phyloP scores from a whole-genome alignment of 2,888 invertebrate species.

The Metalampra italica region DNA sequence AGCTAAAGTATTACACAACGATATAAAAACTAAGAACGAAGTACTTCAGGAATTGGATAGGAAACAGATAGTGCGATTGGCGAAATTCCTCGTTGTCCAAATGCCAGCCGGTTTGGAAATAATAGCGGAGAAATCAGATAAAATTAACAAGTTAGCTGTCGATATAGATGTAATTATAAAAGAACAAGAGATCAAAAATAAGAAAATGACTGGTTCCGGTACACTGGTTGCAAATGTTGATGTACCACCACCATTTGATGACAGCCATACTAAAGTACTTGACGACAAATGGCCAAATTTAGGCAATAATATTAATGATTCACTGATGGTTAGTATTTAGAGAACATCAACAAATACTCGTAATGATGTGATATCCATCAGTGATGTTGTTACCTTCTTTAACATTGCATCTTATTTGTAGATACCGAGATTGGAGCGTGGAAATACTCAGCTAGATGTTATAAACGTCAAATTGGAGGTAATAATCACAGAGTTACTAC shows the following conservation, averaged over 20 bases:
- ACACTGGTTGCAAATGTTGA: not conserved
- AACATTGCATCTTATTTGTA: conserved; percentile 17
- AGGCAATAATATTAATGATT: not conserved
- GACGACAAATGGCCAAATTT: not conserved
- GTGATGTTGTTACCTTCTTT: not conserved
- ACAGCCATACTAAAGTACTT: not conserved
- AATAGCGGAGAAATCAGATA: conserved; percentile 30
- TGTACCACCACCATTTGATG: conserved; percentile 12
- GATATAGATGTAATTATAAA: conserved; percentile 24
- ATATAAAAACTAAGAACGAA: conserved; percentile 34
- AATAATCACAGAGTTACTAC: too few relatives aligned
- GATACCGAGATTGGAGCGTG: conserved; percentile 53
- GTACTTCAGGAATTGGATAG: conserved; percentile 30
- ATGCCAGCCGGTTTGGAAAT: conserved; percentile 33
- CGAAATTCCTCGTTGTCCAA: conserved; percentile 42
- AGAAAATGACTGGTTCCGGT: not conserved
- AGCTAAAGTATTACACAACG: conserved; percentile 23
- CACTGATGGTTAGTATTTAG: not conserved
- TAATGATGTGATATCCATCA: too few relatives aligned
- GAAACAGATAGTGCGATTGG: conserved; percentile 43
- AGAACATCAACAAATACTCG: too few relatives aligned
- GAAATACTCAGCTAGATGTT: conserved; percentile 41
- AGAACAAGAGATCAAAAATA: conserved; percentile 4
- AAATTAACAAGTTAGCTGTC: conserved; percentile 27
- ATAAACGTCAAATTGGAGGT: conserved; percentile 51